Percentiles rank a stretch among this genome's conserved stretches.
phyloP scores from a whole-genome alignment of 2,113 vertebrate species.

The Micronycteris hirsuta region DNA sequence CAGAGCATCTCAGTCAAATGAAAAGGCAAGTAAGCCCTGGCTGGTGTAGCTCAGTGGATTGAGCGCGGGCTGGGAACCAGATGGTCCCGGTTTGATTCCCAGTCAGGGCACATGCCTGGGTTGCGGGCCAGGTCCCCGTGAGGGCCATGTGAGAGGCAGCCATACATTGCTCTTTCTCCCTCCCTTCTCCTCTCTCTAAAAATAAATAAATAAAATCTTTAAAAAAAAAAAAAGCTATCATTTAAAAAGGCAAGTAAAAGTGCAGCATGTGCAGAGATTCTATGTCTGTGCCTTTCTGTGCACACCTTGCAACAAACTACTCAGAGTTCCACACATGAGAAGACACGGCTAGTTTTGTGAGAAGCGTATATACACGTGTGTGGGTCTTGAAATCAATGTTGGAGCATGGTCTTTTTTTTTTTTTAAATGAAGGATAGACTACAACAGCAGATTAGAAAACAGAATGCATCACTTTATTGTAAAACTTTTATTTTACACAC shows the following conservation, averaged over 20 bases:
- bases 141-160: too few relatives aligned
- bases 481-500: constrained; percentile 46
- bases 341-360: background rate
- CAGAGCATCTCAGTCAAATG: background rate
- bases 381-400: background rate
- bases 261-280: background rate
- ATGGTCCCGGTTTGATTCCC: too few relatives aligned
- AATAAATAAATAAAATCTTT: too few relatives aligned
- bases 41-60: too few relatives aligned
- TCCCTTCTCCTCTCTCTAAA: too few relatives aligned
- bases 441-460: constrained; percentile 47
- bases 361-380: background rate
- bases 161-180: too few relatives aligned
- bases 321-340: background rate
- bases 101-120: too few relatives aligned
- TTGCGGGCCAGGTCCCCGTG: too few relatives aligned
- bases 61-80: too few relatives aligned
- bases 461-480: constrained; percentile 54
- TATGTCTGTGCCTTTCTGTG: background rate
- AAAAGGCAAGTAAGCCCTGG: too few relatives aligned
- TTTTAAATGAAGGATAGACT: constrained; percentile 17
- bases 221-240: too few relatives aligned
- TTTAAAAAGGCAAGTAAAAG: constrained; percentile 1
- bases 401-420: background rate
- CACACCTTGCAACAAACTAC: constrained; percentile 1